phyloP scores from a whole-genome alignment of 2,888 invertebrate species.

The Mechanitis messenoides region DNA sequence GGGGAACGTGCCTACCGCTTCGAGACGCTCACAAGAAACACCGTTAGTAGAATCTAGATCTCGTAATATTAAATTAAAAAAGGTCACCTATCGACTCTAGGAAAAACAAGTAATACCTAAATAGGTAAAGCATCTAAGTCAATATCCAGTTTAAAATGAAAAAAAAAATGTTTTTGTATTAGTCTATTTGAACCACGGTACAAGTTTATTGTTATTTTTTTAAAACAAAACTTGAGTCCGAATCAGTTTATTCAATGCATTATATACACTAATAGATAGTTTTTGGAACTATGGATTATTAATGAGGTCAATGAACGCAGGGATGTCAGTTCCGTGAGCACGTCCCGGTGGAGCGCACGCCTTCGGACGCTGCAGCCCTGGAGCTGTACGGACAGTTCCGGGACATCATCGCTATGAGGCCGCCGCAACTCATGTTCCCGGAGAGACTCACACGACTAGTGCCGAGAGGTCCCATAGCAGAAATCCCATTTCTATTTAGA shows the following conservation, averaged over 20 bases:
- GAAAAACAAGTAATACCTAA: too few relatives aligned
- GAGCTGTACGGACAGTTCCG: slow-evolving; percentile 76
- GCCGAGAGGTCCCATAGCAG: slow-evolving; percentile 65
- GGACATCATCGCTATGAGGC: slow-evolving; percentile 78
- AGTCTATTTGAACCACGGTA: too few relatives aligned
- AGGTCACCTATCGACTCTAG: too few relatives aligned
- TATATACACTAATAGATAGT: too few relatives aligned
- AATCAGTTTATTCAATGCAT: too few relatives aligned
- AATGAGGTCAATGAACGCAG: slow-evolving; percentile 44
- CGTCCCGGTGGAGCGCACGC: slow-evolving; percentile 78
- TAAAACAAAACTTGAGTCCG: too few relatives aligned
- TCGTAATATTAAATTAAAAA: neutral
- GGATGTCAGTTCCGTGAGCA: slow-evolving; percentile 87
- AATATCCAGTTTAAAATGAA: too few relatives aligned
- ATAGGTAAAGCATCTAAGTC: too few relatives aligned
- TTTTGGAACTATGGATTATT: too few relatives aligned
- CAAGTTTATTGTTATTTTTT: too few relatives aligned
- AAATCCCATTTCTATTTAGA: too few relatives aligned
- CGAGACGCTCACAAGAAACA: slow-evolving; percentile 80
- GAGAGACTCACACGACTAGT: slow-evolving; percentile 82
- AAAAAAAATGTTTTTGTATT: too few relatives aligned
- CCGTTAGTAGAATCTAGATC: slow-evolving; percentile 47
- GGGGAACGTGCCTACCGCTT: slow-evolving; percentile 89
- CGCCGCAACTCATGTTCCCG: slow-evolving; percentile 81
- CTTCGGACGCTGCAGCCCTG: slow-evolving; percentile 81